Percentiles rank a stretch among this genome's conserved stretches.
Conservation (phyloP, 2,797 vertebrate genomes). For the Tolypeutes matacus region DNA sequence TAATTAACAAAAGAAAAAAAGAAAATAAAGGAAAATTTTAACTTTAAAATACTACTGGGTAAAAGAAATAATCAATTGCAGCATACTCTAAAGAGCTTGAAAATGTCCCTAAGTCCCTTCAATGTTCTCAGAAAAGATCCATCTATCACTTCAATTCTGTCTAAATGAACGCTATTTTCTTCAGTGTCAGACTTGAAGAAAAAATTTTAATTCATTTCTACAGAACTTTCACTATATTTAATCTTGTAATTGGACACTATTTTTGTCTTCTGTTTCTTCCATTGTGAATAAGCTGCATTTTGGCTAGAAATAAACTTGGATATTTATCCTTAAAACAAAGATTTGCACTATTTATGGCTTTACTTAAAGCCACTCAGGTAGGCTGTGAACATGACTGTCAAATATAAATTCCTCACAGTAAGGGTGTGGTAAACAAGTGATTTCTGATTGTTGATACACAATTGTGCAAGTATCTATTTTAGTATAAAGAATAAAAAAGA, state of each 20-base stretch:
- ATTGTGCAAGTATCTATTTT: not conserved
- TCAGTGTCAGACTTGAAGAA: not conserved
- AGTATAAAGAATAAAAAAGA: not conserved
- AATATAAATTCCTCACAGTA: not conserved
- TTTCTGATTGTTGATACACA: not conserved
- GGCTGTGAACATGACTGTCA: not conserved
- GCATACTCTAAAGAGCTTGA: not conserved
- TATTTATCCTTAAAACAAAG: too few relatives aligned
- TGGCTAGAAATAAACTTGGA: not conserved
- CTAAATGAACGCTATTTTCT: not conserved
- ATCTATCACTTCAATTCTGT: not conserved
- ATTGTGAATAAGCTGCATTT: not conserved
- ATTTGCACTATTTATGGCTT: not conserved
- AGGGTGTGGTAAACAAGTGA: not conserved
- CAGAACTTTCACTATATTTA: not conserved
- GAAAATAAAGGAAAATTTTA: constrained; percentile 39
- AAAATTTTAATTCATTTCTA: not conserved
- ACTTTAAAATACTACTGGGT: not conserved
- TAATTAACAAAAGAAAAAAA: too few relatives aligned
- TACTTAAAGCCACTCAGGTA: not conserved
- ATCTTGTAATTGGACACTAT: not conserved
- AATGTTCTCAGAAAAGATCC: not conserved
- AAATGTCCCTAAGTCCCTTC: not conserved
- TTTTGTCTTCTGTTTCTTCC: not conserved
- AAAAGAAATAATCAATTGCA: not conserved